Evolutionary conservation across 2,797 vertebrate genomes (phyloP), one percentile per base, ranked within the genome.

Genomic region (Rhyacichthys aspro): DNA sequence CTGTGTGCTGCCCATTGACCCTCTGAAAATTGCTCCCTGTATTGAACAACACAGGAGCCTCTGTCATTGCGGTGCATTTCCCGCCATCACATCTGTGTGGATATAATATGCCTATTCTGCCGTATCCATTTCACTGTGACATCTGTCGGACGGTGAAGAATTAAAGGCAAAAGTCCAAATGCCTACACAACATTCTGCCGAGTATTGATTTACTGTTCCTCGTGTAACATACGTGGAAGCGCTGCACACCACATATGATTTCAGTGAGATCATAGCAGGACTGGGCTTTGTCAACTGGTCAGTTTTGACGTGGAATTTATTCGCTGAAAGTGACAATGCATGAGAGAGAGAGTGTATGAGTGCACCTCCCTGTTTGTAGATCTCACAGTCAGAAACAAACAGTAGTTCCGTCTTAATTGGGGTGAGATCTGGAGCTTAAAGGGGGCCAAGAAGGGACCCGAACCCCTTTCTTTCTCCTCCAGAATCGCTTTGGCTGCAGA

Each of bases 391-490:
- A 90, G 84, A 76, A 91, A 86, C 84, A 87, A 91, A 89, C 91
- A 88, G 84, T 78, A 87, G 89, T 91, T 91, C 84, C 87, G 87
- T 66, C 85, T 90, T 93, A 93, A 93, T 93, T 93, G 92, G 92
- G 91, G 90, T 91, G 89, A 91, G 90, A 91, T 89, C 82, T 84
- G 86, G 90, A 84, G 90, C 89, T 91, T 83, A 81, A 54, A 86
- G 81, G 68, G 76, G 88, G 87, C 87, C 86, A 86, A 86, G 85
- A 83, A 82, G 77, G 85, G 86, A 90, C 88, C 86, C 67, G 69
- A 76, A 82, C 86, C 88, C 86, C 78, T 86, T 88, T 90, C 87
- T 90, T 88, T 88, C 90, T 91, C 88, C 89, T 90, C 86, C 86
- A 92, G 87, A 92, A 92, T 89, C 84, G 59, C 91, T 91, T 89